These are phyloP conservation scores for Tyrannus savana DNA, from an alignment of 2,113 vertebrate genomes.

Conservation along the genomic window DNA sequence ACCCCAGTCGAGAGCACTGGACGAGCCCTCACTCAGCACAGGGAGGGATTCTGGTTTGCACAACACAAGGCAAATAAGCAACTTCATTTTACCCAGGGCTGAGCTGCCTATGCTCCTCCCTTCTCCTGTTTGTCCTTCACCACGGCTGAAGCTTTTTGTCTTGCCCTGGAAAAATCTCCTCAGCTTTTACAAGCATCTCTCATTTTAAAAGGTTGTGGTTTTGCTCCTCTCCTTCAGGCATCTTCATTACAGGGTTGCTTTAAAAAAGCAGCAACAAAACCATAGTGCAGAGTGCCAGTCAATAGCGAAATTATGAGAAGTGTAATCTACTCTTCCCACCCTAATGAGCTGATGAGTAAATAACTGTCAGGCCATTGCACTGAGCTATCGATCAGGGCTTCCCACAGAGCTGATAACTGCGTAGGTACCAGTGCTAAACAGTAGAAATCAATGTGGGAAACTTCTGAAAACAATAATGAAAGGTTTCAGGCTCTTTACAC, in stretches of 20 bases:
- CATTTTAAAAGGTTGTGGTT: background rate
- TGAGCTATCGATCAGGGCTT: conserved; percentile 21
- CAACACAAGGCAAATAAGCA: background rate
- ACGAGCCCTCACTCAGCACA: background rate
- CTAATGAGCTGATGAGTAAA: conserved; percentile 61
- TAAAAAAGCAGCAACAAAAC: background rate
- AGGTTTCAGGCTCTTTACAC: background rate
- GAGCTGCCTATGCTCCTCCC: background rate
- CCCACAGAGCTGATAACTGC: background rate
- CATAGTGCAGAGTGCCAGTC: background rate
- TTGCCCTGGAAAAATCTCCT: background rate
- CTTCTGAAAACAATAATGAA: background rate
- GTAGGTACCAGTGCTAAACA: background rate
- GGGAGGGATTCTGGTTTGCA: background rate
- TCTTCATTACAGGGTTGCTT: background rate
- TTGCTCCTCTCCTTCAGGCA: background rate
- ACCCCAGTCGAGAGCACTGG: background rate
- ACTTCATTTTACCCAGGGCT: background rate
- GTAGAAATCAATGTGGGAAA: background rate
- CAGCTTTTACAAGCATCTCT: background rate
- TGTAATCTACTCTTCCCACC: conserved; percentile 43
- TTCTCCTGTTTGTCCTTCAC: background rate
- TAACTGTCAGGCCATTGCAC: conserved; percentile 24
- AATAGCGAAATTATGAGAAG: conserved; percentile 29
- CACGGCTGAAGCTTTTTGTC: background rate